Conservation (phyloP, 2,888 invertebrate genomes). For the Caenorhabditis zanzibari region DNA sequence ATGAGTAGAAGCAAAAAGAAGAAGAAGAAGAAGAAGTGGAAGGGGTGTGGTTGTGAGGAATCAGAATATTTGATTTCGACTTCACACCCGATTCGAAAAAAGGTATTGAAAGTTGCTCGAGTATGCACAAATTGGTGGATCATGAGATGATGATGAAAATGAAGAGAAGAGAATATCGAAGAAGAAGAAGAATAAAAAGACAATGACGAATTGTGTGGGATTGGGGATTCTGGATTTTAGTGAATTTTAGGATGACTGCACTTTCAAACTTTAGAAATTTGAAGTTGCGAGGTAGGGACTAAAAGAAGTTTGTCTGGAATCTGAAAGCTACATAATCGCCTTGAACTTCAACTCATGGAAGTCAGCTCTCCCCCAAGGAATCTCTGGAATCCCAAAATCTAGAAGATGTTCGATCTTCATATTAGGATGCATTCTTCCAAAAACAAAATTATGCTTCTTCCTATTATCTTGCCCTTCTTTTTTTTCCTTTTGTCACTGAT, state of each 20-base stretch:
- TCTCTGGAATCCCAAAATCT: too few species aligned
- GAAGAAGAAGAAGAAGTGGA: slow-evolving; percentile 9
- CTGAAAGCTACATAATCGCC: not conserved
- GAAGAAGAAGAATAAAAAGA: slow-evolving; percentile 25
- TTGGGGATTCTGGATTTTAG: not conserved
- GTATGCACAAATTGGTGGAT: slow-evolving; percentile 49
- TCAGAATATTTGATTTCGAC: slow-evolving; percentile 39
- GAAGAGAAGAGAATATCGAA: not conserved
- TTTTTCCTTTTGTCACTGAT: slow-evolving; percentile 31
- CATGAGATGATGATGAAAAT: not conserved
- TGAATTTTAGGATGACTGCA: slow-evolving; percentile 13
- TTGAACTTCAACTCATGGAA: too few species aligned
- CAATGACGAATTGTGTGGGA: slow-evolving; percentile 24
- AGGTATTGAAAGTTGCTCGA: slow-evolving; percentile 52
- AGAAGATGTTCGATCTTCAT: not conserved
- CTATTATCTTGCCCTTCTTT: slow-evolving; percentile 16
- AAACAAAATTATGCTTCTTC: slow-evolving; percentile 43
- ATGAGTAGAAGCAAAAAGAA: slow-evolving; percentile 16
- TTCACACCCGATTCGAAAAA: slow-evolving; percentile 2
- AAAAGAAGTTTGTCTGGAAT: not conserved
- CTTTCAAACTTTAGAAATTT: slow-evolving; percentile 8
- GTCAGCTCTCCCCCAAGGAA: too few species aligned
- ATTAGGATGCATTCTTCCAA: not conserved
- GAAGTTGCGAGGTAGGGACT: not conserved
- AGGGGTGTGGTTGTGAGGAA: not conserved